These are phyloP conservation scores for Pristionchus mayeri DNA, from an alignment of 2,888 invertebrate species.

Conservation along the genomic window DNA sequence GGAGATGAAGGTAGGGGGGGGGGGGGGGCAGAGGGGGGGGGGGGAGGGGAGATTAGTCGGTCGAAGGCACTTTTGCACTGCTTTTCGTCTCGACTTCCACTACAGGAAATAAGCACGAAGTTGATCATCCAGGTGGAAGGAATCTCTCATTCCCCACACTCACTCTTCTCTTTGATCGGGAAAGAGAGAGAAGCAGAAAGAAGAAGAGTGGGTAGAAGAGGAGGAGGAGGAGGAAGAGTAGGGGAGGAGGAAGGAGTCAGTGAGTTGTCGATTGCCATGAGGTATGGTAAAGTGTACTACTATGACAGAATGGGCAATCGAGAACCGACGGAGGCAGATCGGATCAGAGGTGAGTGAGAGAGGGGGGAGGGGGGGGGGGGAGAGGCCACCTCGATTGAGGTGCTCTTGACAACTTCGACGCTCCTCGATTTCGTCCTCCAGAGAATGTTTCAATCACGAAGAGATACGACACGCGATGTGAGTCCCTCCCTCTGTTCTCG, in stretches of 20 bases:
- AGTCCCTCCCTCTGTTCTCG: not conserved
- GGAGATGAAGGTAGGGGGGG: too few relatives aligned
- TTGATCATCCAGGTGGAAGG: not conserved
- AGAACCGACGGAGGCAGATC: slow-evolving; percentile 61
- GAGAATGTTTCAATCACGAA: slow-evolving; percentile 58
- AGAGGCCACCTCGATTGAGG: too few relatives aligned
- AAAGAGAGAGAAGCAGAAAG: slow-evolving; percentile 6
- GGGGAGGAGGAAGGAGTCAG: slow-evolving; percentile 5
- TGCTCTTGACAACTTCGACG: slow-evolving; percentile 64
- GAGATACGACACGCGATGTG: slow-evolving; percentile 55
- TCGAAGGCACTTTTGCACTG: slow-evolving; percentile 41
- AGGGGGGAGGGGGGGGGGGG: too few relatives aligned
- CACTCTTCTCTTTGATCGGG: not conserved
- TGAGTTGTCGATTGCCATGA: slow-evolving; percentile 56
- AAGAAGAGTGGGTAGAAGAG: too few relatives aligned
- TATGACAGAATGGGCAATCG: slow-evolving; percentile 72
- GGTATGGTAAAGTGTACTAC: slow-evolving; percentile 72
- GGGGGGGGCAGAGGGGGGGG: too few relatives aligned
- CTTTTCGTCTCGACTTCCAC: slow-evolving; percentile 21
- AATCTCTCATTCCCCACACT: slow-evolving; percentile 8
- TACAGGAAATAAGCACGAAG: not conserved
- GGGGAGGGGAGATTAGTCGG: not conserved
- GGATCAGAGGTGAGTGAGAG: slow-evolving; percentile 58
- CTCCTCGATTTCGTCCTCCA: slow-evolving; percentile 63
- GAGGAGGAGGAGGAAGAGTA: not conserved